phyloP scores from a whole-genome alignment of 2,888 invertebrate species.

The Stenurella melanura region DNA sequence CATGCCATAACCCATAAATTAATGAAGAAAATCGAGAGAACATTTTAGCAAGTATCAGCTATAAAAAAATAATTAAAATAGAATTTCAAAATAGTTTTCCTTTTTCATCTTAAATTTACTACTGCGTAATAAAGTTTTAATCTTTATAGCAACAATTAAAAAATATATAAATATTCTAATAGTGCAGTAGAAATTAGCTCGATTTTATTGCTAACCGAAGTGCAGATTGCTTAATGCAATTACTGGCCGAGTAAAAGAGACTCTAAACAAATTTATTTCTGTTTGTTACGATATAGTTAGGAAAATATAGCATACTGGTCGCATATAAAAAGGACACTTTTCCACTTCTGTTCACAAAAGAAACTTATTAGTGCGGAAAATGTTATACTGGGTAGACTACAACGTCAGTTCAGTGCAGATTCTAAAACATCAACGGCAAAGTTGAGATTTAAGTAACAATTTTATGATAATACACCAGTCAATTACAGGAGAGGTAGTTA shows the following conservation, averaged over 20 bases:
- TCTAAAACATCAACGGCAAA: background rate
- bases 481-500: background rate
- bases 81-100: background rate
- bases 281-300: no score
- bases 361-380: no score
- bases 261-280: background rate
- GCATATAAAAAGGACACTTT: no score
- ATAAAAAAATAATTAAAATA: background rate
- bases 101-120: background rate
- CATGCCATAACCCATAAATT: background rate
- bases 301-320: no score
- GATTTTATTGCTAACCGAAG: background rate
- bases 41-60: background rate
- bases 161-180: constrained; percentile 3
- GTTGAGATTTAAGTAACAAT: background rate
- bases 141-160: background rate
- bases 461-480: background rate
- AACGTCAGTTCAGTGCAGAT: background rate
- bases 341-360: no score
- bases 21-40: background rate
- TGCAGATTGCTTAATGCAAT: constrained; percentile 2
- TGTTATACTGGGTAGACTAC: background rate
- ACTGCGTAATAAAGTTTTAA: background rate
- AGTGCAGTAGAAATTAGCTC: background rate
- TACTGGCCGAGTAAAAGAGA: background rate